Evolutionary conservation across 2,888 invertebrate genomes (phyloP).

Genomic region (Deroplatys truncata): DNA sequence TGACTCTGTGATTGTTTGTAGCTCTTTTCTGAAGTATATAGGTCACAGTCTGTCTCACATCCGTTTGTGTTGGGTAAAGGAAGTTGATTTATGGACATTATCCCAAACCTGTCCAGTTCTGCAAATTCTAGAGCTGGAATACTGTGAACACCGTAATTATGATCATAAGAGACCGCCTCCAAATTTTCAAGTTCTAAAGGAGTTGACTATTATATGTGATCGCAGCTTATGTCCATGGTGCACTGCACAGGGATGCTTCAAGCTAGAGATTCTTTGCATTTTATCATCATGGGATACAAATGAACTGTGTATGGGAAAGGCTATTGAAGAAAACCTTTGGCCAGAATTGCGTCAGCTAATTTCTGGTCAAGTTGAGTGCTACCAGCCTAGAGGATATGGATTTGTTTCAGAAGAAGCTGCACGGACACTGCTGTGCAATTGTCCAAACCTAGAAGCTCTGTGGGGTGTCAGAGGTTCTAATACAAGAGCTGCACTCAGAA

Average conservation of each 20-base stretch:
- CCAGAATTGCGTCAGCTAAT: neutral
- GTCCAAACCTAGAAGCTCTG: neutral
- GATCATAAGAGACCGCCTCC: neutral
- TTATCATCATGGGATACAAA: neutral
- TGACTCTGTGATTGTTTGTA: neutral
- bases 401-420: neutral
- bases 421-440: neutral
- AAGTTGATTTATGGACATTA: neutral
- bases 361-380: neutral
- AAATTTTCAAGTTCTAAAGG: neutral
- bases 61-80: neutral
- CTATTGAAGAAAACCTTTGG: neutral
- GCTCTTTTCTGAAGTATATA: neutral
- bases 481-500: neutral
- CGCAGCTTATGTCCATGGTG: neutral
- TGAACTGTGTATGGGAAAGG: neutral
- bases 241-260: neutral
- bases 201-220: neutral
- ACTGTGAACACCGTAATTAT: neutral
- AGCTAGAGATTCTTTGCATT: neutral
- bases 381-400: neutral
- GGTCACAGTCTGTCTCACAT: neutral
- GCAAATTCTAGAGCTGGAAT: neutral
- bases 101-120: neutral
- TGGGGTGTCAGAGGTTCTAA: neutral